Evolutionary conservation across 2,113 vertebrate genomes (phyloP).

Genomic region (Pollimyrus isidori): DNA sequence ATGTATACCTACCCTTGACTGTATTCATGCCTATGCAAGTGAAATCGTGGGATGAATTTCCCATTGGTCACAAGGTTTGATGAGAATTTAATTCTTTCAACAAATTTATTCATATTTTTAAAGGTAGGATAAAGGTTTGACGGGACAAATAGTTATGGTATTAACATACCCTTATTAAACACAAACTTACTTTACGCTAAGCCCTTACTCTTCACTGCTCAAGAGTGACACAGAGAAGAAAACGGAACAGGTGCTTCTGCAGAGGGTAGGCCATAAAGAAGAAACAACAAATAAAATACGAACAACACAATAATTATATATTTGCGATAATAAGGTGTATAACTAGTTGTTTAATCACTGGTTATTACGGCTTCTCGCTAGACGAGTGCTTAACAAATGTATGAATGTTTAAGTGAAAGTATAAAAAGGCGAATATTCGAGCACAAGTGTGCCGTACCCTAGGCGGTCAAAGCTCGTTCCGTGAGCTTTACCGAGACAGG

Average conservation of each 20-base stretch:
- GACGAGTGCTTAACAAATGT: background rate
- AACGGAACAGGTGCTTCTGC: background rate
- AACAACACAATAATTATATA: background rate
- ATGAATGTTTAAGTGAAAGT: background rate
- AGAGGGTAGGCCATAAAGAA: background rate
- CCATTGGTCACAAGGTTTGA: background rate
- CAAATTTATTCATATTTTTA: background rate
- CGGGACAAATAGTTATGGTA: background rate
- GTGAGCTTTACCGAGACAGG: constrained; percentile 22
- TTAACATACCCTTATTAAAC: background rate
- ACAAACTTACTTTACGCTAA: background rate
- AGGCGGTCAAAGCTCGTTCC: background rate
- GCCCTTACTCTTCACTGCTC: background rate
- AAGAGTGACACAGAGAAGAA: background rate
- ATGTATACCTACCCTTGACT: background rate
- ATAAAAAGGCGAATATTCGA: background rate
- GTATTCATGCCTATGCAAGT: background rate
- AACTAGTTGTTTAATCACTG: background rate
- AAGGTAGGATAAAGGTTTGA: background rate
- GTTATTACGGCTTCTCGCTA: background rate
- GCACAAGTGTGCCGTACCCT: background rate
- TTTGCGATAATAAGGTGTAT: background rate
- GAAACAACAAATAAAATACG: background rate
- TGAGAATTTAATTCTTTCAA: background rate
- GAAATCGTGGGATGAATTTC: background rate